Conservation (phyloP, 35 echinoderm and acorn worm genomes). For the Hemicentrotus pulcherrimus region DNA sequence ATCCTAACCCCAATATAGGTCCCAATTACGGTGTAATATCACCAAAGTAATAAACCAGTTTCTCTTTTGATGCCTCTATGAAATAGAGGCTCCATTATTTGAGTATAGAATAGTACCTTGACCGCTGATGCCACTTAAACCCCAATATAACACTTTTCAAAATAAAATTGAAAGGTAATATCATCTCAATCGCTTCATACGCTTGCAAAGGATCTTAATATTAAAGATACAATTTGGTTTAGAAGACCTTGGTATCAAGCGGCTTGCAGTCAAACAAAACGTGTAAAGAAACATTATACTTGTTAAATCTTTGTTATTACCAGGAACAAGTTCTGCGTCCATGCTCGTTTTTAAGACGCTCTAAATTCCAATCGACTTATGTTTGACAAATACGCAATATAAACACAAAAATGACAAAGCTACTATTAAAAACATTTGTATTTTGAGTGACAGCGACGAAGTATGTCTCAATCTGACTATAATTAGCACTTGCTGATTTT, state of each 20-base stretch:
- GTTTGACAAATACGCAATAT: no score
- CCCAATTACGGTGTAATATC: not conserved
- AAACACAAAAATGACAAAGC: no score
- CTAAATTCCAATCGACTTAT: no score
- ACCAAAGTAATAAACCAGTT: conserved; percentile 2
- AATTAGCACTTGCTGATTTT: no score
- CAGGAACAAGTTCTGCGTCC: no score
- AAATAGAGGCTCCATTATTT: not conserved
- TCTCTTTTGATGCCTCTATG: not conserved
- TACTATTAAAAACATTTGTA: no score
- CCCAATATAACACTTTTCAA: not conserved
- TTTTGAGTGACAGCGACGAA: no score
- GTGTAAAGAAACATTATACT: no score
- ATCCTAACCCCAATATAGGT: not conserved
- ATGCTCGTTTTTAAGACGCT: no score
- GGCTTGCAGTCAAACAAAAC: no score
- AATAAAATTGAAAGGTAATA: not conserved
- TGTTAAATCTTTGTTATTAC: no score
- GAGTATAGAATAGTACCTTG: not conserved
- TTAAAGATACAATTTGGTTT: not conserved
- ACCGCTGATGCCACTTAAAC: not conserved
- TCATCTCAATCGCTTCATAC: not conserved
- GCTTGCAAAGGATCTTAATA: not conserved
- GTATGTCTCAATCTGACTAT: no score
- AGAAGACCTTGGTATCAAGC: not conserved